These are phyloP conservation scores for Cephus cinctus DNA, from an alignment of 1,140 invertebrate species.

Conservation along the genomic window DNA sequence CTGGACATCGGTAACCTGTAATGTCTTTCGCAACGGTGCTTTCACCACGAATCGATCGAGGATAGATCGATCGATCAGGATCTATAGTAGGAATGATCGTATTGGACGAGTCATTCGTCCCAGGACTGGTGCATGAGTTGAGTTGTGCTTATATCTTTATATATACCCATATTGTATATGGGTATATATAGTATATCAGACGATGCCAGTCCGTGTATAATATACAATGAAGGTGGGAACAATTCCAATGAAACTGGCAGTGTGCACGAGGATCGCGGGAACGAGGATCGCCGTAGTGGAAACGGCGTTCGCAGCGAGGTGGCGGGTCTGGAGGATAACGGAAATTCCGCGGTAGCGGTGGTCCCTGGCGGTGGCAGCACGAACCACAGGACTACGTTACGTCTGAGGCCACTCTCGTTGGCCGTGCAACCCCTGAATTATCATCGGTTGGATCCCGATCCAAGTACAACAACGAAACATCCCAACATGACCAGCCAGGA, in stretches of 20 bases:
- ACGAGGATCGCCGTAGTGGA: conserved; percentile 28
- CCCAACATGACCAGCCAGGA: conserved; percentile 58
- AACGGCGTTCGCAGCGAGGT: conserved; percentile 30
- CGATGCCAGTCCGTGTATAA: no score
- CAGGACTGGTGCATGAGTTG: no score
- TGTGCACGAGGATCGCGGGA: conserved; percentile 47
- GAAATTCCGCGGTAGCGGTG: conserved; percentile 32
- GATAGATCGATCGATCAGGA: no score
- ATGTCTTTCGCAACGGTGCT: no score
- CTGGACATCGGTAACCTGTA: no score
- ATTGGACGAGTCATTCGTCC: no score
- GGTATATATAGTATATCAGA: no score
- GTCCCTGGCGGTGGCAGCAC: conserved; percentile 30
- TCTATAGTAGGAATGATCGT: no score
- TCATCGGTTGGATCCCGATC: conserved; percentile 44
- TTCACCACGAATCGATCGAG: no score
- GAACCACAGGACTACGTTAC: conserved; percentile 30
- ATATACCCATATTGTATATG: no score
- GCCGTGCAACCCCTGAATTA: conserved; percentile 52
- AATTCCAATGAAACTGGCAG: conserved; percentile 44
- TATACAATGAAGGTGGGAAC: no score
- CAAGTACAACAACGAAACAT: conserved; percentile 25
- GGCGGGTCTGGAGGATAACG: conserved; percentile 36
- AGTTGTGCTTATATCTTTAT: no score
- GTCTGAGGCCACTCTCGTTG: conserved; percentile 46